phyloP scores from a whole-genome alignment of 1,140 invertebrate species.

The Lucilia sericata region DNA sequence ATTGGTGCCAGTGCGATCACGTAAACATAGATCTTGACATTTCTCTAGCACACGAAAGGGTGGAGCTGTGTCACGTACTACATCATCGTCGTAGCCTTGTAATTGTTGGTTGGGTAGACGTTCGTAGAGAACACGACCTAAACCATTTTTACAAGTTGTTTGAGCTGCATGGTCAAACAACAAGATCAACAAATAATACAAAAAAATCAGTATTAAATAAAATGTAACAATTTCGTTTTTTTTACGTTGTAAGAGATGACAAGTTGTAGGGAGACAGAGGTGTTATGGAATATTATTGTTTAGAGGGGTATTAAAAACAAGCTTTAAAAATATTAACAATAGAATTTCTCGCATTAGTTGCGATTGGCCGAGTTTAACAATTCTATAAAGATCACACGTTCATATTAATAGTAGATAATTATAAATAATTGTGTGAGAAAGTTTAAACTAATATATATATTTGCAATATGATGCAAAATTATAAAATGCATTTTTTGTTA shows the following conservation, averaged over 20 bases:
- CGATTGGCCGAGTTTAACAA: no score
- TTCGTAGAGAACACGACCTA: slow-evolving; percentile 88
- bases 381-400: no score
- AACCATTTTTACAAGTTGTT: slow-evolving; percentile 89
- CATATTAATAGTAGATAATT: no score
- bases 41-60: slow-evolving; percentile 89
- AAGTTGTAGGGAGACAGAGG: not conserved
- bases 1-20: slow-evolving; percentile 83
- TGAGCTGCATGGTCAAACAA: slow-evolving; percentile 68
- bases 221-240: slow-evolving; percentile 22
- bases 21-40: slow-evolving; percentile 85
- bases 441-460: no score
- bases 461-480: no score
- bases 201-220: not conserved
- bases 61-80: slow-evolving; percentile 84
- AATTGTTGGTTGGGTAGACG: slow-evolving; percentile 88
- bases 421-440: no score
- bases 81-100: slow-evolving; percentile 88
- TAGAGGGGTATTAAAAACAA: not conserved
- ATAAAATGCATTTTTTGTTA: no score
- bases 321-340: no score
- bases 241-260: not conserved
- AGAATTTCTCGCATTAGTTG: no score
- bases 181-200: not conserved
- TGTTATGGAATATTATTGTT: not conserved